These are phyloP conservation scores for Phaethon lepturus DNA, from an alignment of 2,113 vertebrate genomes.

Conservation along the genomic window DNA sequence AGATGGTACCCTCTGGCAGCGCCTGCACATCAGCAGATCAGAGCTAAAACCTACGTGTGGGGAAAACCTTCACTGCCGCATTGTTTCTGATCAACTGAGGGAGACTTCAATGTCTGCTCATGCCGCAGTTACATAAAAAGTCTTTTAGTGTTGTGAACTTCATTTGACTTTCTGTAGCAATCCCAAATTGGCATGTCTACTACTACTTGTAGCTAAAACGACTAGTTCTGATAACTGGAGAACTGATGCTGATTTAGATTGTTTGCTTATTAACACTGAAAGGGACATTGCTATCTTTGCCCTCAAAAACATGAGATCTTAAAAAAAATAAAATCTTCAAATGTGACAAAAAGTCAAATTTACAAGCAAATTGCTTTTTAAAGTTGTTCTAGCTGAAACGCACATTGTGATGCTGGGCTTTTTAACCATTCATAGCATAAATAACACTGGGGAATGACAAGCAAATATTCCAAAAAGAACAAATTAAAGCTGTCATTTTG, in stretches of 20 bases:
- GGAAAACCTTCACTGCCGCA: not conserved
- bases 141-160: not conserved
- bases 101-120: not conserved
- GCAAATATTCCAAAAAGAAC: not conserved
- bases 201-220: not conserved
- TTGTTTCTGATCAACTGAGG: not conserved
- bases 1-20: not conserved
- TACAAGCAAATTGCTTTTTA: not conserved
- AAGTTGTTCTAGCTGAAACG: not conserved
- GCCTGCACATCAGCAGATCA: not conserved
- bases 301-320: not conserved
- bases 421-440: not conserved
- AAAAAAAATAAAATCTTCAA: not conserved
- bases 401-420: not conserved
- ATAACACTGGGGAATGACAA: not conserved
- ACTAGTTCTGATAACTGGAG: not conserved
- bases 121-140: not conserved
- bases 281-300: not conserved
- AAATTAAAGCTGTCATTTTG: not conserved
- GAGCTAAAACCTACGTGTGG: rapidly evolving
- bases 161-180: not conserved
- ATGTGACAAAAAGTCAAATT: not conserved
- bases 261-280: not conserved
- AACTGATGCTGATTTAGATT: not conserved
- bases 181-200: not conserved